Evolutionary conservation across 2,113 vertebrate species (phyloP), one percentile per base, ranked within the genome.

Genomic region (Heterocephalus glaber): DNA sequence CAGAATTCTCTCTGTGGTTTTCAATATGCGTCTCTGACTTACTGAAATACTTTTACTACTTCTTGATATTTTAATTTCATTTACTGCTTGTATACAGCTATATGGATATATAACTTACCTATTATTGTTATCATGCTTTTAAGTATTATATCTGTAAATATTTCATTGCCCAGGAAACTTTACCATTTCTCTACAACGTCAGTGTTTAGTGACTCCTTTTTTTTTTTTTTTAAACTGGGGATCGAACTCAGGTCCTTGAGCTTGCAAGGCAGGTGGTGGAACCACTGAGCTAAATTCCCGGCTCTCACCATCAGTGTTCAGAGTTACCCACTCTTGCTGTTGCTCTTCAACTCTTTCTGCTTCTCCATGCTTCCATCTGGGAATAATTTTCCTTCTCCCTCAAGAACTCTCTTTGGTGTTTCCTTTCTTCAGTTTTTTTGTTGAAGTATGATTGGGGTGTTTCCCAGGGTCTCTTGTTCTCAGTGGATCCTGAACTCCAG

Each of bases 1-100:
- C 6, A 44, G 77, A 88, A 85, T 94, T 91, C 56, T 58, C 82
- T 93, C 65, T 74, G 56, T 95, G 56, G 38, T 52, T 91, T 92
- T 35, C 49, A 70, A 0, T 41, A 47, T 83, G 49, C 12, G 60
- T 28, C 70, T 28, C 17, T 80, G 58, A 54, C 10, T 85, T 80
- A 66, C 41, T 72, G 79, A 88, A 94, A 56, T 79, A 74, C 47
- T 60, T 80, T 70, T 52, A n/a, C 28, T 41, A 66, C 74, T 60
- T 94, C 49, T 49, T 61, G 41, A 72, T 1, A 22, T 20, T 60
- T 87, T 26, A 79, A 70, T 24, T 95, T 47, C 61, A 72, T 58
- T 92, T 90, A 79, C 60, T 94, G 44, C 30, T 11, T 79, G 54
- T 54, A 35, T 79, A 35, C 7, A 20, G 14, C 16, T 54, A 5